phyloP scores from a whole-genome alignment of 2,113 vertebrate species.

The Mesocricetus auratus region DNA sequence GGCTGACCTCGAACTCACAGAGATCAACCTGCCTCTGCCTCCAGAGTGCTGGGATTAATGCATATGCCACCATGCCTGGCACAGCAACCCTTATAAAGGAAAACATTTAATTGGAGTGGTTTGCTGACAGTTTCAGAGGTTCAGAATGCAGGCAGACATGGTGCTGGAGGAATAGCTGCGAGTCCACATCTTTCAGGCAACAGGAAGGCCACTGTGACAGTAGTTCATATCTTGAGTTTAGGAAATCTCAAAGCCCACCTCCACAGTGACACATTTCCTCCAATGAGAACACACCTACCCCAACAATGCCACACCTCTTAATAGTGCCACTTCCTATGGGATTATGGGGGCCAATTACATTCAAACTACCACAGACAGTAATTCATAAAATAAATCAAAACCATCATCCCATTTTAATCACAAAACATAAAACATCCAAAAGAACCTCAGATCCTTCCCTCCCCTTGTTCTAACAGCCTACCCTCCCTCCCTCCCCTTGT shows the following conservation, averaged over 20 bases:
- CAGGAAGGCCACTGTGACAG: not conserved
- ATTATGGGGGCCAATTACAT: not conserved
- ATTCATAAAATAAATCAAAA: slow-evolving; percentile 6
- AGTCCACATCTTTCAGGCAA: not conserved
- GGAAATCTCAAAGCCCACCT: not conserved
- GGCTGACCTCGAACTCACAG: too few species aligned
- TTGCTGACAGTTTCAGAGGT: not conserved
- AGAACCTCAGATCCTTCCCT: not conserved
- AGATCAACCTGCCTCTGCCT: too few species aligned
- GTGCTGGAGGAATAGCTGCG: not conserved
- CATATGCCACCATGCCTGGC: not conserved
- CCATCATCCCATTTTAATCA: not conserved
- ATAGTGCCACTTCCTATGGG: not conserved
- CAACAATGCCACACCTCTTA: not conserved
- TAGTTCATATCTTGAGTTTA: not conserved
- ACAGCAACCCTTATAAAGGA: not conserved
- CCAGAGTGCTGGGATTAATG: too few species aligned
- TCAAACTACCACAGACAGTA: not conserved
- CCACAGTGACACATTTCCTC: not conserved
- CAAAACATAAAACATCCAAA: not conserved
- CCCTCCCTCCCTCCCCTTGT: not conserved
- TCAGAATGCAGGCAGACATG: not conserved
- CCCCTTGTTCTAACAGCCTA: not conserved
- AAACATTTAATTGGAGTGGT: not conserved
- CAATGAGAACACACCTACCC: not conserved